Evolutionary conservation across 2,888 invertebrate species (phyloP).

Genomic region (Oligia latruncula): DNA sequence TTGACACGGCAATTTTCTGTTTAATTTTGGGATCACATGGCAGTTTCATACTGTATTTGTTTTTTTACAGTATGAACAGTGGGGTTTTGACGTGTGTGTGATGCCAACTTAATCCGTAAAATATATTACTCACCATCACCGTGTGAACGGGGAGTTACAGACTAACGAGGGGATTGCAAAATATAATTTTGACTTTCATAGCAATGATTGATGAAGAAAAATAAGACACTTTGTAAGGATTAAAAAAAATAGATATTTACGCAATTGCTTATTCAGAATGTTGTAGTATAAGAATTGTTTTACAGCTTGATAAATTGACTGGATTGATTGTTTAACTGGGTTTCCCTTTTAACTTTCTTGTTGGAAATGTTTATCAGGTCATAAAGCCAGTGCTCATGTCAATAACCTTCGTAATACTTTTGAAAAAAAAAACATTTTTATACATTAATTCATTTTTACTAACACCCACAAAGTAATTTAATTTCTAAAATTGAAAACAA

Average conservation of each 20-base stretch:
- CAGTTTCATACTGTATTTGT: not conserved
- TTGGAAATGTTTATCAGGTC: not conserved
- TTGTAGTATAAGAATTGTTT: not conserved
- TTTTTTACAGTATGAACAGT: not conserved
- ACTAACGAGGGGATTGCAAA: not conserved
- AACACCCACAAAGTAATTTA: not conserved
- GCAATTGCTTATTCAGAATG: not conserved
- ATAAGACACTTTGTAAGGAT: too few relatives aligned
- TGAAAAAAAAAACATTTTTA: not conserved
- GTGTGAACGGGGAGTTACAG: not conserved
- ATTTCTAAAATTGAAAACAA: constrained; percentile 6
- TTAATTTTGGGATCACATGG: not conserved
- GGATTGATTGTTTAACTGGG: not conserved
- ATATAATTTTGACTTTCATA: not conserved
- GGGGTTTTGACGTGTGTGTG: too few relatives aligned
- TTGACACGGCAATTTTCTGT: not conserved
- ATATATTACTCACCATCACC: not conserved
- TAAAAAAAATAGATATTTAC: not conserved
- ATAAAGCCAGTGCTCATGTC: not conserved
- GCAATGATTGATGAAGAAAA: not conserved
- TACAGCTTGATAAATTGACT: not conserved
- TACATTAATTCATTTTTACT: not conserved
- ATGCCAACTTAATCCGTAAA: not conserved
- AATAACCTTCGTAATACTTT: not conserved
- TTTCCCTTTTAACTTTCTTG: not conserved